Percentiles rank a stretch among this genome's conserved stretches.
phyloP scores from a whole-genome alignment of 2,797 vertebrate genomes.

The Cirrhinus molitorella region DNA sequence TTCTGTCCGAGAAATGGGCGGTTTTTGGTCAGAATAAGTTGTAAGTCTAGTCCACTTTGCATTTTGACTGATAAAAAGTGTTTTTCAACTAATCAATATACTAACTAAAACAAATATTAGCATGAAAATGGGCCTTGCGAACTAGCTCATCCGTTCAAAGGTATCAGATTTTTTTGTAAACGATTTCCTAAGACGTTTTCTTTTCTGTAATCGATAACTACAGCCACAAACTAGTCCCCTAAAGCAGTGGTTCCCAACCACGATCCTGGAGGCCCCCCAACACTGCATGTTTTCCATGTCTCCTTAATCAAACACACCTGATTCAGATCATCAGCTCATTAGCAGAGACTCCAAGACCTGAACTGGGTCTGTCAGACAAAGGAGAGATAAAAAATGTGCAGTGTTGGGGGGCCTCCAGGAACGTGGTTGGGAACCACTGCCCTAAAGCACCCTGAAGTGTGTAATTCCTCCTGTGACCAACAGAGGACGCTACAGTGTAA shows the following conservation, averaged over 20 bases:
- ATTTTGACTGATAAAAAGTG: not conserved
- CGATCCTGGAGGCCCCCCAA: too few relatives aligned
- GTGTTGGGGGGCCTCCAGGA: too few relatives aligned
- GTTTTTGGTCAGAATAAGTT: not conserved
- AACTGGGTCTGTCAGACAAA: too few relatives aligned
- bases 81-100: not conserved
- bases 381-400: too few relatives aligned
- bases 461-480: not conserved
- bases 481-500: slow-evolving; percentile 3
- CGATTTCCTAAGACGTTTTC: not conserved
- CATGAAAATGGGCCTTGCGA: not conserved
- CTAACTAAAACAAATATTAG: not conserved
- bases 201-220: not conserved
- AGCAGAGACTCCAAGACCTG: too few relatives aligned
- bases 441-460: not conserved
- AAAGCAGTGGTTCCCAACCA: too few relatives aligned
- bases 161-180: too few relatives aligned
- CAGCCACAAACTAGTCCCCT: not conserved
- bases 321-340: too few relatives aligned
- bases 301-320: too few relatives aligned
- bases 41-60: not conserved
- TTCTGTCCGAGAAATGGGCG: not conserved
- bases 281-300: too few relatives aligned
- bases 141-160: not conserved
- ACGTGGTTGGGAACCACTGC: too few relatives aligned